Percentiles rank a stretch among this genome's conserved stretches.
Evolutionary conservation across 2,113 vertebrate species (phyloP).

Genomic region (Philantomba maxwellii): DNA sequence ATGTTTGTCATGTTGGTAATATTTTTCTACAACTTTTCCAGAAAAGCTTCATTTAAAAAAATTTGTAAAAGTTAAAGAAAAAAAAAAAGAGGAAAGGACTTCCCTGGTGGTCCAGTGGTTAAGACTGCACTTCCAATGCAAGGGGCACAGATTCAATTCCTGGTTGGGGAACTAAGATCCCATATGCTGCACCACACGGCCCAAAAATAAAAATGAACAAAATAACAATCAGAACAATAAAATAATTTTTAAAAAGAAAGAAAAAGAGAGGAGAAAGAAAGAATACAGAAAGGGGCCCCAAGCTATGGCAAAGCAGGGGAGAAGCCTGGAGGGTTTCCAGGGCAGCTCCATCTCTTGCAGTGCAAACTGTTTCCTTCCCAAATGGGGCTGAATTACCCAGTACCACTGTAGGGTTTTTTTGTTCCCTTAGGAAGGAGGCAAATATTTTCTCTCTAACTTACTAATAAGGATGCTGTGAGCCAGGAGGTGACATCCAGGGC

Average conservation of each 20-base stretch:
- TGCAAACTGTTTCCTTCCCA: neutral
- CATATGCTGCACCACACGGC: rapidly evolving
- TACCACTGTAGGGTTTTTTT: too few species aligned
- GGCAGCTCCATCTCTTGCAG: neutral
- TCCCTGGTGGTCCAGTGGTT: neutral
- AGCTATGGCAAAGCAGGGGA: neutral
- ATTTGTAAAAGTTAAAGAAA: neutral
- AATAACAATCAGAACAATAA: neutral
- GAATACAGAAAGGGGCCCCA: neutral
- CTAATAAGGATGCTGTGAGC: neutral
- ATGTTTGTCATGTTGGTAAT: neutral
- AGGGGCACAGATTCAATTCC: neutral
- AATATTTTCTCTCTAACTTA: neutral
- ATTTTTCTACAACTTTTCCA: neutral
- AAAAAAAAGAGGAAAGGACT: neutral
- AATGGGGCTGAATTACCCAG: neutral
- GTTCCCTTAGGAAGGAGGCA: neutral
- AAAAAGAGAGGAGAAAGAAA: neutral
- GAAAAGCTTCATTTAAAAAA: neutral
- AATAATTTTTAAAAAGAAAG: neutral
- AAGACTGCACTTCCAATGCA: neutral
- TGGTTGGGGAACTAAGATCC: neutral
- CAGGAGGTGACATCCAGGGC: neutral
- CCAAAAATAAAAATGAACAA: neutral
- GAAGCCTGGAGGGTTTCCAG: too few species aligned